These are phyloP conservation scores for Drosophila micromelanica DNA, from an alignment of 1,140 invertebrate genomes.

Conservation along the genomic window DNA sequence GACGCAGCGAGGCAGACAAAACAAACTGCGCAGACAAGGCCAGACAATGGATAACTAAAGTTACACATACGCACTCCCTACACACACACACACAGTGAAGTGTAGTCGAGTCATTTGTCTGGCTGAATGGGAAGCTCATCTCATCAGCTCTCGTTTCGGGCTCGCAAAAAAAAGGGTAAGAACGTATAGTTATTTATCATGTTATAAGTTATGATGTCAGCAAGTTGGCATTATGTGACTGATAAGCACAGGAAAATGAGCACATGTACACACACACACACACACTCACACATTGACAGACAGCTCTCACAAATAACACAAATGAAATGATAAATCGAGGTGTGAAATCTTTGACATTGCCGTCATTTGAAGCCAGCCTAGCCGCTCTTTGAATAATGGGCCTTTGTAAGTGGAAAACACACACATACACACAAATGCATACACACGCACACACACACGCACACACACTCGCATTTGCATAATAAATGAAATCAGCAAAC, in stretches of 20 bases:
- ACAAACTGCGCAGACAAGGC: conserved; percentile 43
- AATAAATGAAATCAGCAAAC: conserved; percentile 74
- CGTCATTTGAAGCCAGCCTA: conserved; percentile 67
- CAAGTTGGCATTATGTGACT: conserved; percentile 77
- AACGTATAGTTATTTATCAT: conserved; percentile 79
- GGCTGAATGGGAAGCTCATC: conserved; percentile 37
- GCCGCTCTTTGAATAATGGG: conserved; percentile 59
- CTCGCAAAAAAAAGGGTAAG: conserved; percentile 50
- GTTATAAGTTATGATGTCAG: conserved; percentile 83
- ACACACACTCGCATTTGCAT: conserved; percentile 49
- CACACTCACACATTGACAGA: conserved; percentile 12
- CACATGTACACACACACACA: conserved; percentile 21
- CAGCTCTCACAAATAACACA: conserved; percentile 39
- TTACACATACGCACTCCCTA: background rate
- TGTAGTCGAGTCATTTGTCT: conserved; percentile 79
- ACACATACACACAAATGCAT: conserved; percentile 10
- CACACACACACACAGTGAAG: conserved; percentile 4
- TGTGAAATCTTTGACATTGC: conserved; percentile 72
- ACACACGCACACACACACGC: conserved; percentile 16
- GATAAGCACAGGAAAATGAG: conserved; percentile 66
- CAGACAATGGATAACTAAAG: conserved; percentile 25
- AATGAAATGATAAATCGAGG: conserved; percentile 81
- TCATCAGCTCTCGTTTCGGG: conserved; percentile 32
- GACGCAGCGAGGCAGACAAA: conserved; percentile 40
- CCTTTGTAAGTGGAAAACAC: conserved; percentile 20